Base-by-base conservation (phyloP, 2,113 vertebrate genomes). In the Colaptes auratus region DNA sequence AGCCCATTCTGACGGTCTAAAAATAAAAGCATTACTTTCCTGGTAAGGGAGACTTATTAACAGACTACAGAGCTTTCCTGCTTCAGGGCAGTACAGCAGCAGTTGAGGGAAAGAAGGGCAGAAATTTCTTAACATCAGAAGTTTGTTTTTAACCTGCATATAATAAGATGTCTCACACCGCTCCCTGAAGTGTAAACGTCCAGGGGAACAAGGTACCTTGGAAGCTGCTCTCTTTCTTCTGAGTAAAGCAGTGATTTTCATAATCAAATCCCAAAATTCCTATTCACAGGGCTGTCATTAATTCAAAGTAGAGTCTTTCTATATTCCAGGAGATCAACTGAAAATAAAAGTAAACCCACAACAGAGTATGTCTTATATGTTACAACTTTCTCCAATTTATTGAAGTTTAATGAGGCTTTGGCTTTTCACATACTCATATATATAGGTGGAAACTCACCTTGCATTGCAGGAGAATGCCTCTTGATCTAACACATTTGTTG, bases 11-110 rank as follows among this genome's bases (percentile, higher is more conserved):
- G 84, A 81, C 58, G 64, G 72, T 13, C 95, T 94, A 88, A 95
- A 96, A 95, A 93, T 92, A 96, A 95, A 95, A 83, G 58, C 24
- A 1, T 55, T 92, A 36, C 79, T 90, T 88, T 25, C 48, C 60
- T 50, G 15, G 60, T 12, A 24, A 86, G 56, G 44, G 36, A 87
- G 61, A 58, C 42, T 91, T 76, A 83, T 81, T 95, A 86, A 78
- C 33, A 67, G 85, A 50, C 85, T 56, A 21, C 31, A 86, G 72
- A 95, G 73, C 88, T 81, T 61, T 71, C 65, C 82, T 67, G 64
- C 79, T 90, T 35, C 39, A 42, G 89, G 88, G 91, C 53, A 83
- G 39, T 53, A n/a, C 64, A 59, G 82, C 52, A 80, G 82, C 69
- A 86, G 69, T 21, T 44, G 89, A 94, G 48, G 39, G 24, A 75